Conservation (phyloP, 37 sponge, comb jelly and placozoan species). For the Spongia lamella region DNA sequence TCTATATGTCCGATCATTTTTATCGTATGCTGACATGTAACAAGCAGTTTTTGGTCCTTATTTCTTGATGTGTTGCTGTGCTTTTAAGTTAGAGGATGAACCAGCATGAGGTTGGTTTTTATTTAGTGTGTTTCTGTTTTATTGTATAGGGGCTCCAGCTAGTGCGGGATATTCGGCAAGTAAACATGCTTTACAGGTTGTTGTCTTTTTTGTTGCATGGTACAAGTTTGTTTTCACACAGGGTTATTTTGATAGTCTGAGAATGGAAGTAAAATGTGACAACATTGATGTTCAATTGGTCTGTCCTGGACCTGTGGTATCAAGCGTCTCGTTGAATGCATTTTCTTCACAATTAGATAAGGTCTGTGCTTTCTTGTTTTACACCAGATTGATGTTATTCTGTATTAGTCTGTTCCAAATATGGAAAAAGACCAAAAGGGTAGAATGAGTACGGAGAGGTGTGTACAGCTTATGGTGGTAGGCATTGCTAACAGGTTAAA, state of each 20-base stretch:
- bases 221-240: too few species aligned
- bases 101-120: too few species aligned
- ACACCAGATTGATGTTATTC: too few species aligned
- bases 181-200: conserved; percentile 89
- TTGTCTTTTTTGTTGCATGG: background rate
- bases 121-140: too few species aligned
- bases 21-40: too few species aligned
- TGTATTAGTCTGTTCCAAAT: background rate
- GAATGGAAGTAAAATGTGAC: conserved; percentile 75
- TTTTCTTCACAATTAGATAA: conserved; percentile 17
- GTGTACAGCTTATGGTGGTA: conserved; percentile 76
- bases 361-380: too few species aligned
- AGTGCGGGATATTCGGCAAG: conserved; percentile 78
- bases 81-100: too few species aligned
- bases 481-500: conserved; percentile 84
- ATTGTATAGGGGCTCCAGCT: conserved; percentile 75
- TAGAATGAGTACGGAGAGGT: conserved; percentile 57
- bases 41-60: too few species aligned
- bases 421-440: background rate
- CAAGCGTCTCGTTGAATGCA: conserved; percentile 23
- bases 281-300: conserved; percentile 62
- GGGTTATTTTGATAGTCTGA: conserved; percentile 86
- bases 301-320: conserved; percentile 90
- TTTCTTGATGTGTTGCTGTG: too few species aligned
- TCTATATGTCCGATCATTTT: too few species aligned